A percentile compares a stretch with the other conserved stretches of the same genome.
These are phyloP conservation scores for Thunnus albacares DNA, from an alignment of 2,797 vertebrate species.

Conservation along the genomic window DNA sequence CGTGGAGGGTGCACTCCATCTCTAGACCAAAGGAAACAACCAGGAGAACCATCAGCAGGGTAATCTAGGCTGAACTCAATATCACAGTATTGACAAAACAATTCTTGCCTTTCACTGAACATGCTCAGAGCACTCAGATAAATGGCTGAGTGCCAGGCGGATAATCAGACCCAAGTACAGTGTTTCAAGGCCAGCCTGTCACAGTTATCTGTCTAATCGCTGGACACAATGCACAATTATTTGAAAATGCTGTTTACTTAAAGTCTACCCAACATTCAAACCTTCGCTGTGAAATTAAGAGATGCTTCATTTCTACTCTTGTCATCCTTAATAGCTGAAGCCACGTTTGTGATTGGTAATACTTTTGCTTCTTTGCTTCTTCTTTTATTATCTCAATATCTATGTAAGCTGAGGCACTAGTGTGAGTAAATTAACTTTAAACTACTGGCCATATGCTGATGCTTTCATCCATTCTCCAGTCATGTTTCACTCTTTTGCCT, in stretches of 20 bases:
- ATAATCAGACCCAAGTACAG: background rate
- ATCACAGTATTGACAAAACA: conserved; percentile 20
- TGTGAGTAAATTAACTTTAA: conserved; percentile 10
- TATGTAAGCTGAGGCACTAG: background rate
- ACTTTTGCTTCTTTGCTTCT: background rate
- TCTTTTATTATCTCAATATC: background rate
- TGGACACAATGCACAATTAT: background rate
- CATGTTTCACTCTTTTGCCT: background rate
- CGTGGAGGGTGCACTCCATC: conserved; percentile 93
- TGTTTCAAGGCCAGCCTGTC: background rate
- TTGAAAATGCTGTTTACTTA: conserved; percentile 10
- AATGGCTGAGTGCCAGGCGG: background rate
- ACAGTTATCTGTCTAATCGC: background rate
- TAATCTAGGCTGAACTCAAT: background rate
- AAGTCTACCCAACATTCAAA: background rate
- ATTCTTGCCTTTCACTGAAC: background rate
- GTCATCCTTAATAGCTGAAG: background rate
- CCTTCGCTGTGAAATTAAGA: background rate
- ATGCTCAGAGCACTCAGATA: conserved; percentile 1
- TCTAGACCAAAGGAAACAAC: conserved; percentile 79
- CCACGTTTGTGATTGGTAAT: background rate
- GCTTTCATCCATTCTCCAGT: background rate
- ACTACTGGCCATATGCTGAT: background rate
- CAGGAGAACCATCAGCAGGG: conserved; percentile 4
- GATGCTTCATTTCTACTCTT: conserved; percentile 7